Evolutionary conservation across 2,888 invertebrate species (phyloP), one percentile per base, ranked within the genome.

Genomic region (Vannuccia rotundouncinata): DNA sequence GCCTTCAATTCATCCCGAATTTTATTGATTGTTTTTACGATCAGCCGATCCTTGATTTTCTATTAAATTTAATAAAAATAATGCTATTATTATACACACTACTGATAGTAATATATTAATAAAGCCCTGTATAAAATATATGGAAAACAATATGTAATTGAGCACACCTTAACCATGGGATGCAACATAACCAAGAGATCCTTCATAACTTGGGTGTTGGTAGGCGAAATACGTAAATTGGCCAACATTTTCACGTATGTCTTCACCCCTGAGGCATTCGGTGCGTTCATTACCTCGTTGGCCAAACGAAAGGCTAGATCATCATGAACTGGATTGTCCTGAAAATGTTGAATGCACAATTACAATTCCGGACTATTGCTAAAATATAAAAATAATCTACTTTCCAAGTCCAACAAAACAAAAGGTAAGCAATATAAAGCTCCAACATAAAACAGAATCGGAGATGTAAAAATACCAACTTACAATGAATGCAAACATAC

Each of bases 241-340:
- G 31, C 28, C 29, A 79, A 30, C 74, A 79, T 76, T 28, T 29
- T 76, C n/a, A 76, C 74, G 25, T 79, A 79, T n/a, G n/a, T 13
- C 1, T 28, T 25, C 25, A 25, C 31, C 30, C 73, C 74, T 13
- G 30, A 22, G 29, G 5, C 22, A 22, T 77, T 17, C n/a, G 74
- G 74, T 1, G 74, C 76, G 5, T 79, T 78, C 31, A 79, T 17
- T 29, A 79, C 25, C 29, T 75, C 76, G 22, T 79, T 79, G 17
- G 30, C 28, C 1, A 79, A 22, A 1, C 29, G 29, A 10, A 77
- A 28, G 1, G 79, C 79, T 1, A 79, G 28, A 10, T 79, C 30
- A 30, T 79, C 79, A 25, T 79, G 79, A 28, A 77, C 77, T 5
- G 79, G 79, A 79, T 79, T 79, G 25, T 76, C 75, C 79, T 79